Evolutionary conservation across 2,888 invertebrate species (phyloP).

Genomic region (Crocallis elinguaria): DNA sequence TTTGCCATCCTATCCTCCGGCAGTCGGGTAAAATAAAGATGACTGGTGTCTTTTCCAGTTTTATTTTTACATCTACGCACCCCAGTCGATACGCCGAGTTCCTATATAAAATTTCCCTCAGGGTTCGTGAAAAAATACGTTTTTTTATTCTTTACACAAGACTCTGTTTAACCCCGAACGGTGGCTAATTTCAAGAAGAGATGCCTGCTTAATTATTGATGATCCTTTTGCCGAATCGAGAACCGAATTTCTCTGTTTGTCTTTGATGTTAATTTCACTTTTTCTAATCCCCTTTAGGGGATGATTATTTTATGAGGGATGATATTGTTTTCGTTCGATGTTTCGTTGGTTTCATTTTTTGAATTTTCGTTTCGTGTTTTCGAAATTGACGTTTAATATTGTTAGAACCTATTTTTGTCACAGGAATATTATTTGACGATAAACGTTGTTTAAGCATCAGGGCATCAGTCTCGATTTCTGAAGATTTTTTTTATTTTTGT

Average conservation of each 20-base stretch:
- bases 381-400: neutral
- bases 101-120: slow-evolving; percentile 81
- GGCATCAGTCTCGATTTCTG: no score
- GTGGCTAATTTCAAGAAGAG: slow-evolving; percentile 77
- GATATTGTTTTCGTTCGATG: slow-evolving; percentile 47
- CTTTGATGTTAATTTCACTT: slow-evolving; percentile 74
- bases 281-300: slow-evolving; percentile 60
- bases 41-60: slow-evolving; percentile 45
- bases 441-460: no score
- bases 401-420: no score
- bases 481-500: no score
- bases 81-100: slow-evolving; percentile 65
- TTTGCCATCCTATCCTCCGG: neutral
- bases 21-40: no score
- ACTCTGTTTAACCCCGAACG: slow-evolving; percentile 74
- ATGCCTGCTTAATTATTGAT: slow-evolving; percentile 82
- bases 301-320: slow-evolving; percentile 65
- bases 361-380: neutral
- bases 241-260: slow-evolving; percentile 64
- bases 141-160: slow-evolving; percentile 69
- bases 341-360: neutral
- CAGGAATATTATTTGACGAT: no score
- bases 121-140: slow-evolving; percentile 64
- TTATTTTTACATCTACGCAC: slow-evolving; percentile 30
- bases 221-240: slow-evolving; percentile 65